phyloP scores from a whole-genome alignment of 2,888 invertebrate genomes.

The Ramazzottius varieornatus region DNA sequence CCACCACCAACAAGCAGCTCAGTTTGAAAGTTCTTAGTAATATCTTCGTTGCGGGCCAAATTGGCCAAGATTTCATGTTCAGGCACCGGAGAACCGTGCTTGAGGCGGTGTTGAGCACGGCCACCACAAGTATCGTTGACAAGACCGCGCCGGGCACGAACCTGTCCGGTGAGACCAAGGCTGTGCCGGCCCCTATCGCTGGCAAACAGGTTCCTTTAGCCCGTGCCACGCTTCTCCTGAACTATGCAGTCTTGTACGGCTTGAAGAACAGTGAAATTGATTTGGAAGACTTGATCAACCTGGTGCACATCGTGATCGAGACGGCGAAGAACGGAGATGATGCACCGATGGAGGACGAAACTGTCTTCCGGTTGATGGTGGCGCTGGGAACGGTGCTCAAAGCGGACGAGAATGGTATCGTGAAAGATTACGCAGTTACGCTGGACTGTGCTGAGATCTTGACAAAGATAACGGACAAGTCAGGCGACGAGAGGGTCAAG shows the following conservation, averaged over 20 bases:
- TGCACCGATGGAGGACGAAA: conserved; percentile 39
- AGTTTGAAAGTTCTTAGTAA: conserved; percentile 51
- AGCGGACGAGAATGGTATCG: too few relatives aligned
- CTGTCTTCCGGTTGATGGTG: conserved; percentile 45
- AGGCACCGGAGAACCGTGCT: neutral
- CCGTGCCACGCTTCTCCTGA: conserved; percentile 41
- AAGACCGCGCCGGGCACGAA: too few relatives aligned
- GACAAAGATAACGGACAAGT: too few relatives aligned
- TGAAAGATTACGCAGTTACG: too few relatives aligned
- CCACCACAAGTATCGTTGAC: too few relatives aligned
- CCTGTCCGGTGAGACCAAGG: too few relatives aligned
- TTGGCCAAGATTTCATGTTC: neutral
- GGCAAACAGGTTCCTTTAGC: conserved; percentile 37
- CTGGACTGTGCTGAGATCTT: too few relatives aligned
- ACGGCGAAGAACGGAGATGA: conserved; percentile 26
- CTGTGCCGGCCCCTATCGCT: conserved; percentile 7
- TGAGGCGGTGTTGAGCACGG: too few relatives aligned
- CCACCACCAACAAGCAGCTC: conserved; percentile 46
- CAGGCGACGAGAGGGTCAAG: too few relatives aligned
- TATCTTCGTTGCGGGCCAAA: conserved; percentile 31
- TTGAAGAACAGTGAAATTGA: conserved; percentile 11
- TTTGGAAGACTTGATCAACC: conserved; percentile 9
- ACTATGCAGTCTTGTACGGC: conserved; percentile 33
- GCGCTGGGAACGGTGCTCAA: conserved; percentile 48
- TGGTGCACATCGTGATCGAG: too few relatives aligned